A percentile compares a stretch with the other conserved stretches of the same genome.
phyloP scores from a whole-genome alignment of 1,140 invertebrate species.

The Microplitis mediator region DNA sequence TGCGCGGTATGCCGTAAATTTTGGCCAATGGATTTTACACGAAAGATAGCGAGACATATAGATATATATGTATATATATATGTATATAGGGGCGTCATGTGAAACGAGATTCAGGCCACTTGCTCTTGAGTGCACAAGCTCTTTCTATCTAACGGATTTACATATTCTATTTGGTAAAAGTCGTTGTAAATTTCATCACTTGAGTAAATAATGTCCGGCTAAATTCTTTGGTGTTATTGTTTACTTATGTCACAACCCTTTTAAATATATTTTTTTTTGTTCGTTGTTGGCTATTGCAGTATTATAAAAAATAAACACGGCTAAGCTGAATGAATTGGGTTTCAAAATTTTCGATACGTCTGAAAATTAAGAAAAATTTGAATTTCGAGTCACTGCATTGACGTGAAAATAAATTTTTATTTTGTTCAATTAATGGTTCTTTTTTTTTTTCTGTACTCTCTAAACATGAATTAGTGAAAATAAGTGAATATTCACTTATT shows the following conservation, averaged over 20 bases:
- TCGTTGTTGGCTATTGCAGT: too few relatives aligned
- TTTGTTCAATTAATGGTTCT: too few relatives aligned
- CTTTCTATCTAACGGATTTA: slow-evolving; percentile 5
- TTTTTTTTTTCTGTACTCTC: too few relatives aligned
- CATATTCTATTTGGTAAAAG: slow-evolving; percentile 17
- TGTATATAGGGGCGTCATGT: neutral
- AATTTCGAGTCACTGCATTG: too few relatives aligned
- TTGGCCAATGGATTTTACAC: slow-evolving; percentile 23
- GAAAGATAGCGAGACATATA: neutral
- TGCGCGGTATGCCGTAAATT: slow-evolving; percentile 21
- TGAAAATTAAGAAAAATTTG: too few relatives aligned
- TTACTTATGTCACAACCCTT: neutral
- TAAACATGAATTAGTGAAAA: too few relatives aligned
- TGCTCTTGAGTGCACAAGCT: neutral
- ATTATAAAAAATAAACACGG: too few relatives aligned
- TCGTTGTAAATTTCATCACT: neutral
- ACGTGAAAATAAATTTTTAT: too few relatives aligned
- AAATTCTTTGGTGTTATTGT: neutral
- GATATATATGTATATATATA: too few relatives aligned
- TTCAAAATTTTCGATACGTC: too few relatives aligned
- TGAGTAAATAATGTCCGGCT: neutral
- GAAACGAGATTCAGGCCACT: slow-evolving; percentile 22
- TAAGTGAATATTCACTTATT: too few relatives aligned
- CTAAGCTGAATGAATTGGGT: too few relatives aligned
- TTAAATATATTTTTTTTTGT: neutral